Percentiles rank a stretch among this genome's conserved stretches.
Conservation (phyloP, 2,113 vertebrate species). For the Phalacrocorax brasilianus region DNA sequence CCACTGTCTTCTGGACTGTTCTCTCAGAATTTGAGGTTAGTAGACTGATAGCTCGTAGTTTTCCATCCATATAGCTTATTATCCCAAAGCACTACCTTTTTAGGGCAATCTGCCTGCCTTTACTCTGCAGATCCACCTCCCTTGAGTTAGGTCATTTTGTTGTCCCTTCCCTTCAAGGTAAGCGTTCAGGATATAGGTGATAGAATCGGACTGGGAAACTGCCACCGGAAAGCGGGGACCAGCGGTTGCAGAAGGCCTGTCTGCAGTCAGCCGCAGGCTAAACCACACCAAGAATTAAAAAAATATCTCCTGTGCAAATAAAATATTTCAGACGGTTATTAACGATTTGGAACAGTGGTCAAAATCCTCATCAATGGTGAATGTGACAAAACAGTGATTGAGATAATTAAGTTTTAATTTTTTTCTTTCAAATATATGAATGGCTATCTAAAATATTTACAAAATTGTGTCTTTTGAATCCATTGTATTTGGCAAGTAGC, state of each 20-base stretch:
- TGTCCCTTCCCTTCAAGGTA: neutral
- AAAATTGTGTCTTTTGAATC: accelerated
- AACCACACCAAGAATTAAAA: neutral
- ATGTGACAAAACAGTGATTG: neutral
- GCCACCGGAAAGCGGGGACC: neutral
- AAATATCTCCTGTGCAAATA: neutral
- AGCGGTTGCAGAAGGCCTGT: neutral
- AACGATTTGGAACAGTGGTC: neutral
- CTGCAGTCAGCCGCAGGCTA: neutral
- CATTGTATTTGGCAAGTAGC: neutral
- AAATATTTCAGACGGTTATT: neutral
- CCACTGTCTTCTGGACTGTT: neutral
- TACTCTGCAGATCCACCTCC: neutral
- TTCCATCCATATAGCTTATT: neutral
- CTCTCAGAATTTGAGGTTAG: neutral
- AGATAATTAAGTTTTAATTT: neutral
- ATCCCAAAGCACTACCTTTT: neutral
- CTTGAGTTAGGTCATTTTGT: neutral
- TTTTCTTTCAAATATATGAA: accelerated
- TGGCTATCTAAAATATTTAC: neutral
- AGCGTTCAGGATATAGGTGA: neutral
- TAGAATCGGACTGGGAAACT: neutral
- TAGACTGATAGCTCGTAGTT: neutral
- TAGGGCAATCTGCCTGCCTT: neutral
- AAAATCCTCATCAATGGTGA: neutral